Evolutionary conservation across 2,888 invertebrate genomes (phyloP).

Genomic region (Chouioia cunea): DNA sequence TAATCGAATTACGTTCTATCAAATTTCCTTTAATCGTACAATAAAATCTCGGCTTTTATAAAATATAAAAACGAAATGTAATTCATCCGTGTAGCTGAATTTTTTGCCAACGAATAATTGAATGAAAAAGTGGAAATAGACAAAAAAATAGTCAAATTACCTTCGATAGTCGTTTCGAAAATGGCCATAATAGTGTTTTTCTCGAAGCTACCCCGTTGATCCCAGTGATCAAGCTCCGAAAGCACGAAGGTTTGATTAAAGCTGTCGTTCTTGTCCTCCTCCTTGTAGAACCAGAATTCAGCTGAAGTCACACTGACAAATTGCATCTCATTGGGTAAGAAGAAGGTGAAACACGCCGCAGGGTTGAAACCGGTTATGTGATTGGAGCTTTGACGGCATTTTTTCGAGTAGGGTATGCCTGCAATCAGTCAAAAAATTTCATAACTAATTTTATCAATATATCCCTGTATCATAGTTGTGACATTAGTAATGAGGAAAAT

Average conservation of each 20-base stretch:
- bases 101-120: too few species aligned
- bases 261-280: constrained; percentile 74
- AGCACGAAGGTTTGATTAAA: constrained; percentile 83
- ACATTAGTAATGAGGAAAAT: too few species aligned
- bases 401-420: constrained; percentile 53
- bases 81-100: too few species aligned
- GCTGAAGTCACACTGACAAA: constrained; percentile 82
- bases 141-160: constrained; percentile 61
- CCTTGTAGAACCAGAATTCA: constrained; percentile 86
- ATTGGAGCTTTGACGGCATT: constrained; percentile 62
- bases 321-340: constrained; percentile 81
- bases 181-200: constrained; percentile 85
- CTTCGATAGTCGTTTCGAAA: constrained; percentile 79
- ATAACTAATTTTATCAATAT: too few species aligned
- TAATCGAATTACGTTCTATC: too few species aligned
- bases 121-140: too few species aligned
- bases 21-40: too few species aligned
- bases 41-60: too few species aligned
- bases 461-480: too few species aligned
- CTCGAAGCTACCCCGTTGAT: constrained; percentile 76
- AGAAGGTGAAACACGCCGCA: constrained; percentile 82
- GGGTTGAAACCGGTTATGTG: constrained; percentile 70
- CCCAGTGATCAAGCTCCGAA: constrained; percentile 84
- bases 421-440: not conserved
- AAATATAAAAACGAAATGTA: too few species aligned